phyloP scores from a whole-genome alignment of 2,888 invertebrate species.

The Andrena flavipes region DNA sequence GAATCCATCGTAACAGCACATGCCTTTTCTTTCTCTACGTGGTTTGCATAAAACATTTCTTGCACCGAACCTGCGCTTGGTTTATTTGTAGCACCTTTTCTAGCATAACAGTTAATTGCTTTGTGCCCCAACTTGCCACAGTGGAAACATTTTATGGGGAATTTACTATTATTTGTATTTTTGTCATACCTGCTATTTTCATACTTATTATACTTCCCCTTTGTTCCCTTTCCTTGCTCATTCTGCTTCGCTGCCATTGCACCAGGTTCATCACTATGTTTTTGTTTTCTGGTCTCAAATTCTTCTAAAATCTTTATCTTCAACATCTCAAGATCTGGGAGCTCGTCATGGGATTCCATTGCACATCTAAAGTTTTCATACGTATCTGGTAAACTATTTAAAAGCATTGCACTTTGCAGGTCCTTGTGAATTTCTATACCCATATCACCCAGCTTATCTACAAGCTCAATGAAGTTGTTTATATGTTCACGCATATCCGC shows the following conservation, averaged over 20 bases:
- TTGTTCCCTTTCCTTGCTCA: neutral
- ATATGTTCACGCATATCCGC: neutral
- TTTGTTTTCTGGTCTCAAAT: slow-evolving; percentile 28
- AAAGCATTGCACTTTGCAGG: slow-evolving; percentile 34
- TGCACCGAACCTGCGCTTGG: too few species aligned
- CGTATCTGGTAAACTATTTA: slow-evolving; percentile 13
- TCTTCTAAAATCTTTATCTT: slow-evolving; percentile 47
- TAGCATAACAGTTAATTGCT: neutral
- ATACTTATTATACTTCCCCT: neutral
- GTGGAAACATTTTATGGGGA: neutral
- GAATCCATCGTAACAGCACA: too few species aligned
- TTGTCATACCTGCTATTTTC: neutral
- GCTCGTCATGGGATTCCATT: slow-evolving; percentile 40
- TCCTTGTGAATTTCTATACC: neutral
- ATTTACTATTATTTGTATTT: neutral
- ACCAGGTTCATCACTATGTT: neutral
- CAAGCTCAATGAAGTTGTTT: neutral
- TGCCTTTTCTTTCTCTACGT: too few species aligned
- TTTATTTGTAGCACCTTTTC: too few species aligned
- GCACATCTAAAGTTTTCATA: slow-evolving; percentile 37
- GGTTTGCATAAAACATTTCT: too few species aligned
- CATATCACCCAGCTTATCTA: neutral
- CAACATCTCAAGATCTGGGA: slow-evolving; percentile 39
- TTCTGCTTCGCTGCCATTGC: slow-evolving; percentile 9
- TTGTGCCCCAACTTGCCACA: slow-evolving; percentile 12